Conservation (phyloP, 2,113 vertebrate species). For the Sturnira hondurensis region DNA sequence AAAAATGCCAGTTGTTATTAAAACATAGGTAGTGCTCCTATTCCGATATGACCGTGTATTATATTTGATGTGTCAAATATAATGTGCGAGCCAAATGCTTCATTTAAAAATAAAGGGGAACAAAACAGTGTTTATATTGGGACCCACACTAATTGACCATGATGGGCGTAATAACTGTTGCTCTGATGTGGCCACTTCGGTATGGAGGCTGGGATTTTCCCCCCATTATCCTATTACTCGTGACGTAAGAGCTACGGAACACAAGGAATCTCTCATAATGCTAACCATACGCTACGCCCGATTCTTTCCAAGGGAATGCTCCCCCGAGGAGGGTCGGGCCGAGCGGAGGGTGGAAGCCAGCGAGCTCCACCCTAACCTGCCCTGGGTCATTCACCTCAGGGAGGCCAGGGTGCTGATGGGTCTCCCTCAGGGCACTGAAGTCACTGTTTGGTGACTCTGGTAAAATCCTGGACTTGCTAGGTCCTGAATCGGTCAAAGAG, state of each 20-base stretch:
- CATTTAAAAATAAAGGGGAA: conserved; percentile 23
- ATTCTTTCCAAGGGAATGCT: background rate
- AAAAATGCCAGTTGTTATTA: conserved; percentile 7
- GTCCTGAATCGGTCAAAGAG: background rate
- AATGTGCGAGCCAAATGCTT: background rate
- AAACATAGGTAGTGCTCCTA: conserved; percentile 18
- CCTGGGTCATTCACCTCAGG: no score
- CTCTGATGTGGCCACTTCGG: conserved; percentile 19
- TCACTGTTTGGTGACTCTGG: background rate
- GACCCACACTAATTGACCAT: background rate
- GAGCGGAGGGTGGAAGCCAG: background rate
- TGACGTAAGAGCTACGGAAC: background rate
- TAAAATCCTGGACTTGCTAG: background rate
- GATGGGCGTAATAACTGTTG: background rate
- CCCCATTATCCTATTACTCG: background rate
- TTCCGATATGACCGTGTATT: background rate
- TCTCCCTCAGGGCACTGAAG: background rate
- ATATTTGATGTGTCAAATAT: conserved; percentile 31
- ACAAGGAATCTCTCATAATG: background rate
- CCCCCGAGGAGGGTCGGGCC: background rate
- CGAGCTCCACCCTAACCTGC: background rate
- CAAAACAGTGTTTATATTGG: background rate
- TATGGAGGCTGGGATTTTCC: background rate
- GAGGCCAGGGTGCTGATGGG: background rate
- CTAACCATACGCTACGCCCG: background rate